A percentile compares a stretch with the other conserved stretches of the same genome.
Evolutionary conservation across 2,113 vertebrate species (phyloP).

Genomic region (Anarhynchus alexandrinus): DNA sequence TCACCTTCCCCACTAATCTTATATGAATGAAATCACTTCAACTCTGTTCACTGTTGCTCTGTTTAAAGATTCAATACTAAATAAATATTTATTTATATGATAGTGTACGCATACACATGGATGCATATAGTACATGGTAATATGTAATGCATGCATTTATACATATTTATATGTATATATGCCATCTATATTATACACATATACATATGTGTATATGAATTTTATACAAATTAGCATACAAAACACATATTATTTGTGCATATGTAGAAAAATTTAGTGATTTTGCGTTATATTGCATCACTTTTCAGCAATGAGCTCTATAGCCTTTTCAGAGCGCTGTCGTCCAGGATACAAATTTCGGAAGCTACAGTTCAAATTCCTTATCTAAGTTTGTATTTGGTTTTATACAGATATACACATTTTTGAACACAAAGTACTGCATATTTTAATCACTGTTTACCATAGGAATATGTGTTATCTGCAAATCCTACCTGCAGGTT

Average conservation of each 20-base stretch:
- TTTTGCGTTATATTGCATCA: neutral
- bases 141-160: neutral
- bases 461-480: neutral
- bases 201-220: neutral
- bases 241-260: neutral
- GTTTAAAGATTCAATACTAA: neutral
- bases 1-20: neutral
- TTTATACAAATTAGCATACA: neutral
- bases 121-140: too few species aligned
- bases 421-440: neutral
- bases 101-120: neutral
- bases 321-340: neutral
- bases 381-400: neutral
- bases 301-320: neutral
- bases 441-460: neutral
- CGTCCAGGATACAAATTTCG: neutral
- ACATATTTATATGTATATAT: too few species aligned
- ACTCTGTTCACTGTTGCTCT: neutral
- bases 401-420: neutral
- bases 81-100: neutral
- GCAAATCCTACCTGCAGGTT: neutral
- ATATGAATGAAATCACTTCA: neutral
- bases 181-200: neutral
- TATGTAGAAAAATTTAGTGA: neutral
- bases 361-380: neutral